phyloP scores from a whole-genome alignment of 2,113 vertebrate species.

The Maccullochella peelii region DNA sequence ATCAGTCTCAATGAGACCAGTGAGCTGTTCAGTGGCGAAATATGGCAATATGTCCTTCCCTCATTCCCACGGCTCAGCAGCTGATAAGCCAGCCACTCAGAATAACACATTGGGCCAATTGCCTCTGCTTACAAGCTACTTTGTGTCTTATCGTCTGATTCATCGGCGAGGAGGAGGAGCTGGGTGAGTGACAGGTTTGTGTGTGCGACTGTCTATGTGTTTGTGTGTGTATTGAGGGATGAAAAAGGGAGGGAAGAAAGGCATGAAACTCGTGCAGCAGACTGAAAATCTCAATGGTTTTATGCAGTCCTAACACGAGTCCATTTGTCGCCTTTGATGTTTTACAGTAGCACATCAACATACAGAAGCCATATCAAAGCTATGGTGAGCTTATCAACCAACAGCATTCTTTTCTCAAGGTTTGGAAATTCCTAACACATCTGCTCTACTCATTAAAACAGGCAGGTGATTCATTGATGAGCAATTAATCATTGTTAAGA shows the following conservation, averaged over 20 bases:
- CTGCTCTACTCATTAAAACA: conserved; percentile 34
- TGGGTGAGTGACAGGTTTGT: conserved; percentile 42
- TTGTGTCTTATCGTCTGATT: conserved; percentile 62
- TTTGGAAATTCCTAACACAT: conserved; percentile 9
- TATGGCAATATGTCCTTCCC: conserved; percentile 56
- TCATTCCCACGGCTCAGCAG: conserved; percentile 38
- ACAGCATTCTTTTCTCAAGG: neutral
- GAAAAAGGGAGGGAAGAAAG: too few species aligned
- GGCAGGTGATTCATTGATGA: conserved; percentile 27
- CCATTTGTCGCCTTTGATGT: conserved; percentile 32
- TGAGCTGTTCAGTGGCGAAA: conserved; percentile 48
- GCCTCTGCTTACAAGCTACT: conserved; percentile 67
- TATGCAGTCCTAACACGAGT: conserved; percentile 6
- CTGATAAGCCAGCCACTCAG: conserved; percentile 62
- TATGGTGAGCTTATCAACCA: neutral
- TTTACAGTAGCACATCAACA: neutral
- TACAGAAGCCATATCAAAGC: conserved; percentile 1
- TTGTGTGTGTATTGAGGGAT: conserved; percentile 28
- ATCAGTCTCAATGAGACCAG: conserved; percentile 68
- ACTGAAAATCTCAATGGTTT: conserved; percentile 11
- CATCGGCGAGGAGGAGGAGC: conserved; percentile 46
- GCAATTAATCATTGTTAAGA: conserved; percentile 34
- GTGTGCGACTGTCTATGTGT: conserved; percentile 13
- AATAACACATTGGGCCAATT: conserved; percentile 65
- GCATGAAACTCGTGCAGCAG: conserved; percentile 16